phyloP scores from a whole-genome alignment of 2,113 vertebrate species.

The Gallinago media region DNA sequence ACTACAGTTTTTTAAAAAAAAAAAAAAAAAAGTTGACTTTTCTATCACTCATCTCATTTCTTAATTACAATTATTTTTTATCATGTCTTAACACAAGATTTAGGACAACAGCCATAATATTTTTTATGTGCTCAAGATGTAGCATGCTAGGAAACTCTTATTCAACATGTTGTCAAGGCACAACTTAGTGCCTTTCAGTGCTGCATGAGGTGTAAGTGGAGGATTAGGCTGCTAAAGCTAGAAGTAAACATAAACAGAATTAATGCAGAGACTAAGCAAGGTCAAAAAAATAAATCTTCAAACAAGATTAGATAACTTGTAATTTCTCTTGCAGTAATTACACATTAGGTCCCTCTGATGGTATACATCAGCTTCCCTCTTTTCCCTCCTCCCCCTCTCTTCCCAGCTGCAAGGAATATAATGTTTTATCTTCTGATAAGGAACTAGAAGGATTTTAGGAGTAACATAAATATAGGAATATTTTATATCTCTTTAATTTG shows the following conservation, averaged over 20 bases:
- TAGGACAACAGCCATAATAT: background rate
- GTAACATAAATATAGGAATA: background rate
- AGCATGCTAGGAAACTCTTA: background rate
- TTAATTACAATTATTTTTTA: background rate
- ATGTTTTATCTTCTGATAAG: background rate
- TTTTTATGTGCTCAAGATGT: background rate
- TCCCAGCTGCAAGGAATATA: background rate
- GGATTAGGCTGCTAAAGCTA: background rate
- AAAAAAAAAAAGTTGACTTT: background rate
- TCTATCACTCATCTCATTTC: background rate
- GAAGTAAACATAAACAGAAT: conserved; percentile 30
- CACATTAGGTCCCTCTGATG: background rate
- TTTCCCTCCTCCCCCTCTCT: background rate
- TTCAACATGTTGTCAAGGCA: background rate
- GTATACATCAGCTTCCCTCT: background rate
- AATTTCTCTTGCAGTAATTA: background rate
- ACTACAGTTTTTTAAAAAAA: background rate
- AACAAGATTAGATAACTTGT: background rate
- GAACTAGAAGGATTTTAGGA: background rate
- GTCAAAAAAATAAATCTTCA: conserved; percentile 16
- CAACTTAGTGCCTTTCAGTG: background rate
- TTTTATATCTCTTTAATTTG: background rate
- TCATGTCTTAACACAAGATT: background rate
- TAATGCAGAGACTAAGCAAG: conserved; percentile 4
- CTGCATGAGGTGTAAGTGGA: background rate